These are phyloP conservation scores for Moxostoma hubbsi DNA, from an alignment of 2,797 vertebrate genomes.

Conservation along the genomic window DNA sequence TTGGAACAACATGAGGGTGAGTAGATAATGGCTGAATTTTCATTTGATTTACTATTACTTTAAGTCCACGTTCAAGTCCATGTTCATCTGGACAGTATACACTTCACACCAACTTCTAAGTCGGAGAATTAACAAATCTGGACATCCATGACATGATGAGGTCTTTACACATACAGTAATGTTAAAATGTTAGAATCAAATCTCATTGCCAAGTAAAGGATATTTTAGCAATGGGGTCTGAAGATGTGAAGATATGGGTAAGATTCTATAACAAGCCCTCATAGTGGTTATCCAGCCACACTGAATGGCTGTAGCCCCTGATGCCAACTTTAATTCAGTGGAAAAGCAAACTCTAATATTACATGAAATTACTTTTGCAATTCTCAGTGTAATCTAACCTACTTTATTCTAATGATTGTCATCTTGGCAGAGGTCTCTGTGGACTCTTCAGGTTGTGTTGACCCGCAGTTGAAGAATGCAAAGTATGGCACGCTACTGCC, in stretches of 20 bases:
- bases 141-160: background rate
- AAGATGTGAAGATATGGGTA: slow-evolving; percentile 3
- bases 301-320: slow-evolving; percentile 7
- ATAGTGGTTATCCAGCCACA: slow-evolving; percentile 21
- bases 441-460: slow-evolving; percentile 68
- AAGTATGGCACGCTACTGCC: slow-evolving; percentile 72
- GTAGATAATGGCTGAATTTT: too few species aligned
- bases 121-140: too few species aligned
- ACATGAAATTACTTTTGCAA: slow-evolving; percentile 49
- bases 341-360: slow-evolving; percentile 41
- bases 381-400: slow-evolving; percentile 47
- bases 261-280: background rate
- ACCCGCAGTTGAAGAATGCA: slow-evolving; percentile 63
- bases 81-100: too few species aligned
- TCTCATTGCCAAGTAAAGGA: background rate
- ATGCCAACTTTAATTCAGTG: slow-evolving; percentile 25
- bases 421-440: slow-evolving; percentile 63
- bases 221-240: background rate
- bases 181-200: background rate
- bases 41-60: too few species aligned
- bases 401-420: slow-evolving; percentile 43
- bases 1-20: too few species aligned
- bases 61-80: too few species aligned
- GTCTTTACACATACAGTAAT: background rate
- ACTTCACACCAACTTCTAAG: too few species aligned